Evolutionary conservation across 2,888 invertebrate species (phyloP), one percentile per base, ranked within the genome.

Genomic region (Drosophila neonasuta): DNA sequence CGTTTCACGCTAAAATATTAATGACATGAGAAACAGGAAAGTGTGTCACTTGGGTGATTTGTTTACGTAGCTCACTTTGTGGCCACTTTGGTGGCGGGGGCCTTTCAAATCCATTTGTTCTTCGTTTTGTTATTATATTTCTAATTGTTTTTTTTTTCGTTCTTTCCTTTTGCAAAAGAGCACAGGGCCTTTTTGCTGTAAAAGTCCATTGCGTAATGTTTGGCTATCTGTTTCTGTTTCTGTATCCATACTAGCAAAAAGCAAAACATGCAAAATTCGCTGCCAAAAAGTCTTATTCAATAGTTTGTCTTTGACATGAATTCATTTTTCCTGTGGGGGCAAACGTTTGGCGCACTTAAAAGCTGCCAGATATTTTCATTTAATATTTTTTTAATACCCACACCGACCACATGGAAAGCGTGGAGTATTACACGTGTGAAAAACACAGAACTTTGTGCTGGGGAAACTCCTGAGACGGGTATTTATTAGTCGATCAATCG

Each of bases 251-350:
- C 54, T 44, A 42, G 50, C 41, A 57, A 58, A 50, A 57, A 65
- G 17, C 45, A 15, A 72, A 72, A 74, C 64, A 78, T 62, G 74
- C 66, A 10, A 76, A 76, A 72, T 63, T 59, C 77, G 82, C 59
- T 81, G 81, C 80, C 87, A 87, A 82, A 82, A 87, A 86, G 66
- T 83, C 75, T 75, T 83, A 79, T 83, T 86, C 84, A 83, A 86
- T 86, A 80, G 82, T 80, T 77, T 86, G 73, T 83, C 86, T 83
- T 86, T 87, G 82, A 83, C 87, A 87, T 86, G 80, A 87, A 85
- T 83, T 83, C 82, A 83, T 87, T 83, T 83, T 82, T 82, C 83
- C 68, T 82, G 39, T 13, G 54, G 62, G 62, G 49, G 67, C 80
- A 65, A 74, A 59, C 56, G 49, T 48, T 68, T 74, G 75, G 78